A percentile compares a stretch with the other conserved stretches of the same genome.
Evolutionary conservation across 2,113 vertebrate genomes (phyloP).

Genomic region (Paralichthys olivaceus): DNA sequence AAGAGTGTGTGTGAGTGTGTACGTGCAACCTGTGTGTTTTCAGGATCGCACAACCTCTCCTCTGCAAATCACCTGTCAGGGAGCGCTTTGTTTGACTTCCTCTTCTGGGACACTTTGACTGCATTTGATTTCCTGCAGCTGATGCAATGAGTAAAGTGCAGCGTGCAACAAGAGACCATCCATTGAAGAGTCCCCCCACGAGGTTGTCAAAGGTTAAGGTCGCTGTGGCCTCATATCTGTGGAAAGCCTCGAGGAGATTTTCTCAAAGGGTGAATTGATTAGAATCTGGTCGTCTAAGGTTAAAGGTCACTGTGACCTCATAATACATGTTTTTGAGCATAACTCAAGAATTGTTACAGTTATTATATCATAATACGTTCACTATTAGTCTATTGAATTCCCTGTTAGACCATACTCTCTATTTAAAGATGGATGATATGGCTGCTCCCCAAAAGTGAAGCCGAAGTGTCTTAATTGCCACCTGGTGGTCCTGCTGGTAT

Average conservation of each 20-base stretch:
- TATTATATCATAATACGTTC: too few species aligned
- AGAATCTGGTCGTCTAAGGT: not conserved
- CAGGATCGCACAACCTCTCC: not conserved
- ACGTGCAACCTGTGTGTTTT: conserved; percentile 15
- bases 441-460: too few species aligned
- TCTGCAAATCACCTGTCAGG: conserved; percentile 26
- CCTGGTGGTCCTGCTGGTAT: too few species aligned
- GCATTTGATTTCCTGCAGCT: conserved; percentile 44
- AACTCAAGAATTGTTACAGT: not conserved
- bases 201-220: not conserved
- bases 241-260: not conserved
- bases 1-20: conserved; percentile 17
- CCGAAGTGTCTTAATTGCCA: too few species aligned
- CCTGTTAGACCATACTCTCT: too few species aligned
- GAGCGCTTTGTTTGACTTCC: conserved; percentile 25
- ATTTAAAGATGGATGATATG: too few species aligned
- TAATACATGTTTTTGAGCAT: not conserved
- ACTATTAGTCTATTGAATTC: too few species aligned
- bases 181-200: conserved; percentile 6
- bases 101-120: conserved; percentile 33
- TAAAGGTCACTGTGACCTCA: not conserved
- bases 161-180: conserved; percentile 11
- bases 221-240: not conserved
- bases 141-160: conserved; percentile 36
- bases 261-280: not conserved